These are phyloP conservation scores for Opisthocomus hoazin DNA, from an alignment of 2,113 vertebrate genomes.

Conservation along the genomic window DNA sequence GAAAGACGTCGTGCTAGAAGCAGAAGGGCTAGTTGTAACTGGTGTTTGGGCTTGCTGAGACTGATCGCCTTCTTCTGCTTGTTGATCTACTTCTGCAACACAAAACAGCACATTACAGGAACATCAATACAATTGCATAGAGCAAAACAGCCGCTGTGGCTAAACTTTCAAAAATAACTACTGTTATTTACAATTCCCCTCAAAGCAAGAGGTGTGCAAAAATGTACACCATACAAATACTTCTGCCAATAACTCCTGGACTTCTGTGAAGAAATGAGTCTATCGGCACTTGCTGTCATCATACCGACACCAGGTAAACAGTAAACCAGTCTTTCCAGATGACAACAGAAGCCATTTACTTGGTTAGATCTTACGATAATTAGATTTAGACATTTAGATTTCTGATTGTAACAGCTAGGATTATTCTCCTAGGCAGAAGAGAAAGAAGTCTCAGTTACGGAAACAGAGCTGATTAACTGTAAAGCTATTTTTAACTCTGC, in stretches of 20 bases:
- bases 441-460: neutral
- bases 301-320: fast-evolving
- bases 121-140: neutral
- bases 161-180: neutral
- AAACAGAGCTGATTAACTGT: neutral
- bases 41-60: slow-evolving; percentile 91
- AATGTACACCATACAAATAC: neutral
- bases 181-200: neutral
- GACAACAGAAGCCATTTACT: neutral
- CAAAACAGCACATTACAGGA: neutral
- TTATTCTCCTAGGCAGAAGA: neutral
- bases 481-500: neutral
- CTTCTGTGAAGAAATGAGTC: neutral
- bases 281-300: neutral
- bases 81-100: slow-evolving; percentile 80
- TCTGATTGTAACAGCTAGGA: neutral
- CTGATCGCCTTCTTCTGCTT: slow-evolving; percentile 84
- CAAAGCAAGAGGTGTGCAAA: neutral
- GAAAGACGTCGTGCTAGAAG: slow-evolving; percentile 97
- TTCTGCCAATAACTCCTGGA: neutral
- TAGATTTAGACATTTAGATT: neutral
- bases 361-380: neutral
- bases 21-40: slow-evolving; percentile 94
- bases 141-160: neutral
- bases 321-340: neutral